A percentile compares a stretch with the other conserved stretches of the same genome.
Evolutionary conservation across 2,113 vertebrate species (phyloP).

Genomic region (Ameiurus melas): DNA sequence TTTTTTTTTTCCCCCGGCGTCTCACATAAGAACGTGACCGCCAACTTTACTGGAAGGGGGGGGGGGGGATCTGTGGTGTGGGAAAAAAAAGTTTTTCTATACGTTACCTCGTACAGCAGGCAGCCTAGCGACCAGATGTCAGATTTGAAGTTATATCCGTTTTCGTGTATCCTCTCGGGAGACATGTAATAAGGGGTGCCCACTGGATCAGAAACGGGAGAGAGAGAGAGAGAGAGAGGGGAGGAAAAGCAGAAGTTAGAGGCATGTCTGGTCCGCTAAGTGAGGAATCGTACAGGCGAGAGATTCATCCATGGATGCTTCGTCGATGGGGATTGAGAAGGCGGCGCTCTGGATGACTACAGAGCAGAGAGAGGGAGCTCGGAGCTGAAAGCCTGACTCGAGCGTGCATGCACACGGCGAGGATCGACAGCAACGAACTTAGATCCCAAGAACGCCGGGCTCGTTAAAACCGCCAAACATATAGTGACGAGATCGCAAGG

Average conservation of each 20-base stretch:
- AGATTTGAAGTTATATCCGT: conserved; percentile 99
- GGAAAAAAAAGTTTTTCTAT: conserved; percentile 34
- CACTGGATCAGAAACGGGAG: conserved; percentile 77
- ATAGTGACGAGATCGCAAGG: not conserved
- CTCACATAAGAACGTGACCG: not conserved
- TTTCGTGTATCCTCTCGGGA: conserved; percentile 98
- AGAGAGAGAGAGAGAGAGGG: conserved; percentile 28
- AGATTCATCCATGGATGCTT: conserved; percentile 53
- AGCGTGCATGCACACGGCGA: conserved; percentile 15
- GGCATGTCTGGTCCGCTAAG: conserved; percentile 46
- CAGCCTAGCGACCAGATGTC: conserved; percentile 99
- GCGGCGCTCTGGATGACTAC: conserved; percentile 37
- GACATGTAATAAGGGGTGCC: conserved; percentile 99
- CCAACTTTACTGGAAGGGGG: not conserved
- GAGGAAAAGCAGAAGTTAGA: conserved; percentile 43
- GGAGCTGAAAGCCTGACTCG: conserved; percentile 41
- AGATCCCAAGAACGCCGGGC: not conserved
- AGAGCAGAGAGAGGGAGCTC: conserved; percentile 32
- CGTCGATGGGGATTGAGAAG: conserved; percentile 40
- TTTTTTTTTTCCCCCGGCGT: not conserved
- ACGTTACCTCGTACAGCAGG: conserved; percentile 91
- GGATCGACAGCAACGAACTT: conserved; percentile 20
- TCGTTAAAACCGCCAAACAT: conserved; percentile 7
- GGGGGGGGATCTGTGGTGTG: not conserved
- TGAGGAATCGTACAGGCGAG: conserved; percentile 42